These are phyloP conservation scores for Zaprionus vittiger DNA, from an alignment of 1,140 invertebrate species.

Conservation along the genomic window DNA sequence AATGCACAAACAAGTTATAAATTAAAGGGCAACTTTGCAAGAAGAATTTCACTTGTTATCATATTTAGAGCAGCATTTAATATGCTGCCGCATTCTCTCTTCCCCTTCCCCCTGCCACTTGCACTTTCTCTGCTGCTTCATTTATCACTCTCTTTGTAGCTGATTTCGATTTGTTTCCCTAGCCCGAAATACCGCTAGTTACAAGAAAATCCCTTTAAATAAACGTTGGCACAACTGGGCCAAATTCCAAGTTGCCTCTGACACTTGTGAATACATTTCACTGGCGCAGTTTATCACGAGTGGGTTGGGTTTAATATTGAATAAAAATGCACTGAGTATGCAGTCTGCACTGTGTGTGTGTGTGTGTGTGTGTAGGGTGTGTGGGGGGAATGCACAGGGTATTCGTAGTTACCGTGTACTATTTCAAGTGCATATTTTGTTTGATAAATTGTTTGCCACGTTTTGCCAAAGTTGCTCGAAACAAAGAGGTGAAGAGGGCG, in stretches of 20 bases:
- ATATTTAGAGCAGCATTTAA: background rate
- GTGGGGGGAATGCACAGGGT: slow-evolving; percentile 21
- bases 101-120: background rate
- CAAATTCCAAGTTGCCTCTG: slow-evolving; percentile 55
- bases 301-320: slow-evolving; percentile 47
- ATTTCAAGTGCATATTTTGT: slow-evolving; percentile 81
- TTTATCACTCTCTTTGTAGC: slow-evolving; percentile 16
- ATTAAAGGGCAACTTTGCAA: slow-evolving; percentile 15
- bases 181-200: slow-evolving; percentile 2
- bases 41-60: background rate
- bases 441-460: slow-evolving; percentile 81
- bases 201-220: slow-evolving; percentile 39
- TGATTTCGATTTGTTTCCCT: slow-evolving; percentile 13
- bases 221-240: slow-evolving; percentile 67
- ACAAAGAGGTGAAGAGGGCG: slow-evolving; percentile 36
- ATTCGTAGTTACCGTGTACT: slow-evolving; percentile 54
- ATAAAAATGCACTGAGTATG: slow-evolving; percentile 75
- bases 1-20: slow-evolving; percentile 33
- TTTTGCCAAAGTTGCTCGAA: slow-evolving; percentile 49
- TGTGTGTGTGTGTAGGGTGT: background rate
- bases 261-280: slow-evolving; percentile 78
- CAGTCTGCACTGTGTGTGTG: slow-evolving; percentile 24
- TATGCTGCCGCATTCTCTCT: background rate
- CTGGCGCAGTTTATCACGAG: slow-evolving; percentile 65
- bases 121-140: background rate